Evolutionary conservation across 2,113 vertebrate species (phyloP).

Genomic region (Saccopteryx bilineata): DNA sequence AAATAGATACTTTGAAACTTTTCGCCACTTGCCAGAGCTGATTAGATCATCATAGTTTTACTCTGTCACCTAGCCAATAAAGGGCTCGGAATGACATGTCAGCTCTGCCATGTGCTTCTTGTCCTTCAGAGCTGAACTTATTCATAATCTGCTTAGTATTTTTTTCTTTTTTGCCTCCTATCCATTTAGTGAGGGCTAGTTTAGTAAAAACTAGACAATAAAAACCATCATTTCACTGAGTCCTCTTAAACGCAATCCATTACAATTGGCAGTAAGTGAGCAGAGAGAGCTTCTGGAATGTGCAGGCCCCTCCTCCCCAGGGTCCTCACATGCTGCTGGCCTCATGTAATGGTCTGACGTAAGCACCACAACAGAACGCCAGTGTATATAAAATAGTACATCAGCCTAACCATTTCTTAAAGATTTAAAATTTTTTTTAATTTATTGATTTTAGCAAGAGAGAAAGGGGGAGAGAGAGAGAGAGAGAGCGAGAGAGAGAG

Average conservation of each 20-base stretch:
- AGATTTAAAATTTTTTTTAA: background rate
- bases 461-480: too few species aligned
- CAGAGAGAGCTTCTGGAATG: background rate
- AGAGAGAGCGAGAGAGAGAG: too few species aligned
- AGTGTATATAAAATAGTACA: background rate
- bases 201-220: conserved; percentile 7
- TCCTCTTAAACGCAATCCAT: background rate
- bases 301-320: too few species aligned
- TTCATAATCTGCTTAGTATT: background rate
- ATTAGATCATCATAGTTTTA: background rate
- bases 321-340: fast-evolving
- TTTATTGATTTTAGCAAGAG: too few species aligned
- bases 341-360: background rate
- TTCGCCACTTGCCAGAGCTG: background rate
- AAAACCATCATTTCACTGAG: background rate
- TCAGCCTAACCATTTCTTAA: background rate
- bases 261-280: background rate
- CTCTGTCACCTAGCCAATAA: background rate
- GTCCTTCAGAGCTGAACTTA: background rate
- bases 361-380: background rate
- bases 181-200: background rate
- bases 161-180: background rate
- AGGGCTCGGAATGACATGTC: background rate
- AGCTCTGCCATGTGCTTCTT: background rate
- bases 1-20: conserved; percentile 22